These are phyloP conservation scores for Pinna nobilis DNA, from an alignment of 1,140 invertebrate species.

Conservation along the genomic window DNA sequence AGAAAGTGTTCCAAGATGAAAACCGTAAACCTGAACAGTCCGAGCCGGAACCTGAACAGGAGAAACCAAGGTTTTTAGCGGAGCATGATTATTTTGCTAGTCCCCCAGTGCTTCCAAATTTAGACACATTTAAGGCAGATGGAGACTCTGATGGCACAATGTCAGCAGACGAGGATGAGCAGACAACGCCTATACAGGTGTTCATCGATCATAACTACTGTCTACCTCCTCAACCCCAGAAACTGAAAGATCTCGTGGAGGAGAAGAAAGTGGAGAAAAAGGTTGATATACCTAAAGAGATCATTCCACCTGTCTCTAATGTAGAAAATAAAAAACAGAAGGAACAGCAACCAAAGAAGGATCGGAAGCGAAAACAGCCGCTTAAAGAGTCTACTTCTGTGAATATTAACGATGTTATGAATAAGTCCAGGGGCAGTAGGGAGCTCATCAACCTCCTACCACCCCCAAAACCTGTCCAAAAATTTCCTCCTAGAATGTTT, in stretches of 20 bases:
- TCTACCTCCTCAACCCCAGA: conserved; percentile 53
- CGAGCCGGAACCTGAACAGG: conserved; percentile 30
- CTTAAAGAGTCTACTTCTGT: conserved; percentile 58
- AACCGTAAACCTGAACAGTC: conserved; percentile 16
- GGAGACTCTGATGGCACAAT: conserved; percentile 57
- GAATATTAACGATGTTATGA: conserved; percentile 32
- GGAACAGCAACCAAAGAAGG: conserved; percentile 45
- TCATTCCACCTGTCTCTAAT: conserved; percentile 22
- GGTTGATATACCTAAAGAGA: neutral
- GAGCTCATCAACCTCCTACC: conserved; percentile 67
- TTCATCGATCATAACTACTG: conserved; percentile 73
- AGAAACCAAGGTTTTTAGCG: conserved; percentile 52
- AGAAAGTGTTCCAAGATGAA: neutral
- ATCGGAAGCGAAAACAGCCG: conserved; percentile 46
- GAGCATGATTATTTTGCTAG: conserved; percentile 69
- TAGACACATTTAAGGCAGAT: conserved; percentile 24
- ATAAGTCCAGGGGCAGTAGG: conserved; percentile 58
- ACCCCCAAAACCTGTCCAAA: conserved; percentile 62
- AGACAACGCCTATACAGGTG: conserved; percentile 51
- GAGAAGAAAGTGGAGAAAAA: conserved; percentile 35
- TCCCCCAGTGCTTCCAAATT: conserved; percentile 23
- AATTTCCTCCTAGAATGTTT: conserved; percentile 63
- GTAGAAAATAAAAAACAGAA: conserved; percentile 43
- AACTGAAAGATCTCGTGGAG: conserved; percentile 37
- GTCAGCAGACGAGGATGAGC: conserved; percentile 63